Evolutionary conservation across 2,888 invertebrate genomes (phyloP).

Genomic region (Zele albiditarsus): DNA sequence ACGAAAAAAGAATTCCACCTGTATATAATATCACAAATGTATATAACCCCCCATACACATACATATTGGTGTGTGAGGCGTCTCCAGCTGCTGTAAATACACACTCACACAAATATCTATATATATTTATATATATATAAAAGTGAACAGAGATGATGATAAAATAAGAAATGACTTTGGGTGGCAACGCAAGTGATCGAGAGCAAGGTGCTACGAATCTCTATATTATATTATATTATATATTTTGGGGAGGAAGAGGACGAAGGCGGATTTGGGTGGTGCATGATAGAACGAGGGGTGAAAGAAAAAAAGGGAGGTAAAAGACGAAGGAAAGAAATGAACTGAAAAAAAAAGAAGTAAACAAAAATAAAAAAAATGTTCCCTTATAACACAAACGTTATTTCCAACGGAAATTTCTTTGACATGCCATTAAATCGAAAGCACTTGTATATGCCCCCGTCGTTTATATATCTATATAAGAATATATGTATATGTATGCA

Average conservation of each 20-base stretch:
- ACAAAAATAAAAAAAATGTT: not conserved
- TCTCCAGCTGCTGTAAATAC: slow-evolving; percentile 6
- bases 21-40: not conserved
- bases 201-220: not conserved
- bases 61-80: not conserved
- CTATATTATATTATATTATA: not conserved
- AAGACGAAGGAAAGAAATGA: not conserved
- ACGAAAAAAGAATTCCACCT: not conserved
- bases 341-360: not conserved
- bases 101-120: not conserved
- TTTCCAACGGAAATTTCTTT: slow-evolving; percentile 7
- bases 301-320: not conserved
- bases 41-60: not conserved
- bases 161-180: not conserved
- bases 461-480: slow-evolving; percentile 68
- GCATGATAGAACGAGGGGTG: not conserved
- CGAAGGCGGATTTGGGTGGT: not conserved
- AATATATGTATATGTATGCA: slow-evolving; percentile 66
- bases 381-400: not conserved
- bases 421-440: slow-evolving; percentile 4
- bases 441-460: not conserved
- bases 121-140: not conserved
- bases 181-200: not conserved
- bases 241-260: no score
- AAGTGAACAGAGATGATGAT: slow-evolving; percentile 1